phyloP scores from a whole-genome alignment of 2,113 vertebrate genomes.

The Cynoglossus semilaevis region DNA sequence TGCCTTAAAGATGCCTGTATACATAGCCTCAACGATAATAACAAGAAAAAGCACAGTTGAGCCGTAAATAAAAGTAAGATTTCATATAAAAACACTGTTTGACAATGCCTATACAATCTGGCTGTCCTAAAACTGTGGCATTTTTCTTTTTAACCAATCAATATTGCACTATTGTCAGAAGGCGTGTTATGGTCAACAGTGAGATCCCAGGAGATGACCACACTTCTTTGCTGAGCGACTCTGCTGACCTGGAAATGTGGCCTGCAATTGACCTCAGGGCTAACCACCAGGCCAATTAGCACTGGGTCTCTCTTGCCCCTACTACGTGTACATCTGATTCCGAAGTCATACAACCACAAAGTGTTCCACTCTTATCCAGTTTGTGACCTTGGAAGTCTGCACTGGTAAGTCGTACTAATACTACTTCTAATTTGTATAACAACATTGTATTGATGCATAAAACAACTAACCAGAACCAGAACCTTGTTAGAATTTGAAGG shows the following conservation, averaged over 20 bases:
- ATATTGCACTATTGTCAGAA: constrained; percentile 41
- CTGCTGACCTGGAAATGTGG: constrained; percentile 38
- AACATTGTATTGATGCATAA: no score
- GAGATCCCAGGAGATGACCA: constrained; percentile 23
- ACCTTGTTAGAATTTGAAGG: no score
- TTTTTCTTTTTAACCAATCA: constrained; percentile 32
- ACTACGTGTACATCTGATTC: constrained; percentile 42
- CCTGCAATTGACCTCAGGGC: constrained; percentile 49
- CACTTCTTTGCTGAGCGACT: constrained; percentile 25
- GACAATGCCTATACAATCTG: not conserved
- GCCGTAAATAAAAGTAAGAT: not conserved
- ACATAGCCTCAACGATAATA: not conserved
- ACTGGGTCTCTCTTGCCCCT: constrained; percentile 22
- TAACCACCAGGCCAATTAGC: constrained; percentile 66
- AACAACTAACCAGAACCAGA: no score
- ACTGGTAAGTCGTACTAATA: not conserved
- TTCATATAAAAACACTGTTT: not conserved
- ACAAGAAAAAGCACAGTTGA: no score
- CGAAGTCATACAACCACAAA: constrained; percentile 32
- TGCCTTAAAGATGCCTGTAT: not conserved
- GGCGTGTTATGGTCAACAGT: constrained; percentile 18
- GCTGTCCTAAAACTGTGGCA: constrained; percentile 6
- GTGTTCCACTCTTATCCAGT: constrained; percentile 3
- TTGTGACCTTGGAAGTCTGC: constrained; percentile 18
- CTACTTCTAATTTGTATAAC: constrained; percentile 4